Evolutionary conservation across 1,140 invertebrate species (phyloP).

Genomic region (Eupristina koningsbergeri): DNA sequence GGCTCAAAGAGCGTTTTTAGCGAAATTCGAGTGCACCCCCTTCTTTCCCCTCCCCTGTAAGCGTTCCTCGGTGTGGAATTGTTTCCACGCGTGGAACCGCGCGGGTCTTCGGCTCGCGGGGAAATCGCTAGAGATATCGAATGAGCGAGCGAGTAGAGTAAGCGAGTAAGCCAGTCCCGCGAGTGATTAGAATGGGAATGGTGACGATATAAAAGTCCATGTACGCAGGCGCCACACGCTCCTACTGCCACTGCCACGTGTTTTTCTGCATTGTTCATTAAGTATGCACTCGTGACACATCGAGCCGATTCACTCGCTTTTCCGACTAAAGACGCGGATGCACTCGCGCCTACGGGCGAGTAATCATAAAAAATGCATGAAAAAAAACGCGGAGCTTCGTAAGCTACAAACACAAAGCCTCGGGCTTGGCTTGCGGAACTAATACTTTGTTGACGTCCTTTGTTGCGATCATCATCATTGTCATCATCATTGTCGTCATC

Average conservation of each 20-base stretch:
- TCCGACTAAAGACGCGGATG: background rate
- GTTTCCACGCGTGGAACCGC: no score
- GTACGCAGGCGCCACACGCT: slow-evolving; percentile 15
- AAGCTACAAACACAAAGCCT: no score
- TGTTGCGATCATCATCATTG: background rate
- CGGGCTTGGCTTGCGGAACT: no score
- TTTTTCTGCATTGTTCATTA: background rate
- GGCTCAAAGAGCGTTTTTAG: no score
- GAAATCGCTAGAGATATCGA: background rate
- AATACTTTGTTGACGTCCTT: background rate
- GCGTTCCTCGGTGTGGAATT: no score
- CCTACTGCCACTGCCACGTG: background rate
- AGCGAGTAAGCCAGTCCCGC: background rate
- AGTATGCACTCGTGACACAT: slow-evolving; percentile 19
- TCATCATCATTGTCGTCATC: no score
- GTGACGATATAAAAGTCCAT: background rate
- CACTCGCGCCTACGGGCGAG: no score
- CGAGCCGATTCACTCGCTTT: background rate
- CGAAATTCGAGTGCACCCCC: no score
- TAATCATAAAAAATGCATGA: no score
- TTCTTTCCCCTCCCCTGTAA: no score
- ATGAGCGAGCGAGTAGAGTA: background rate
- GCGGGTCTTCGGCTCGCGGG: no score
- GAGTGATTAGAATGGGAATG: background rate
- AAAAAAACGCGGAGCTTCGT: no score